Percentiles rank a stretch among this genome's conserved stretches.
phyloP scores from a whole-genome alignment of 2,888 invertebrate genomes.

The Meiosimyza platycephala region DNA sequence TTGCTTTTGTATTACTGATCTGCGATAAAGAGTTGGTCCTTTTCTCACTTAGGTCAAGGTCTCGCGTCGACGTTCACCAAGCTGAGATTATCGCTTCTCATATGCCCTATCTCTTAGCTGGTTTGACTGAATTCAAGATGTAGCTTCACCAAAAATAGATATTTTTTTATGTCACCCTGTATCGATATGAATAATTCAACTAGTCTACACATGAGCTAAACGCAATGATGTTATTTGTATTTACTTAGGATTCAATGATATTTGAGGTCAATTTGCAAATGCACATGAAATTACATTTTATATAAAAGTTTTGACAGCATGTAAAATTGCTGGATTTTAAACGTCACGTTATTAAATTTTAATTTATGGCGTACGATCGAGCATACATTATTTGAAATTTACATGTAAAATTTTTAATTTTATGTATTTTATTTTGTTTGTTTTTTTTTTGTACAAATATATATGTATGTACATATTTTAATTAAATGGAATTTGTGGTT shows the following conservation, averaged over 20 bases:
- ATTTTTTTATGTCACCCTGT: too few species aligned
- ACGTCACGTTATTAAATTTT: slow-evolving; percentile 29
- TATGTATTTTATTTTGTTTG: background rate
- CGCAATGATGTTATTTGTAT: background rate
- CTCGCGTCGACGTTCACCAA: too few species aligned
- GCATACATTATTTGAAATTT: background rate
- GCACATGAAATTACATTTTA: slow-evolving; percentile 23
- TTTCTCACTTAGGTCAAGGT: too few species aligned
- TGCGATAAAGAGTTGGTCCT: too few species aligned
- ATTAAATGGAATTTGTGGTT: background rate
- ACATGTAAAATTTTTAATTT: background rate
- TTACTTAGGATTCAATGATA: slow-evolving; percentile 31
- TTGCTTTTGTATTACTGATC: too few species aligned
- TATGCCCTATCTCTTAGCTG: too few species aligned
- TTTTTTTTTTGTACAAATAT: slow-evolving; percentile 10
- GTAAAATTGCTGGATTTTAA: slow-evolving; percentile 1
- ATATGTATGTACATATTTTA: background rate
- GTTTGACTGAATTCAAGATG: too few species aligned
- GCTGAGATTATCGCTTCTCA: too few species aligned
- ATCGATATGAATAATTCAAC: too few species aligned
- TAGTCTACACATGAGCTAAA: too few species aligned
- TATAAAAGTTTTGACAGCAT: slow-evolving; percentile 22
- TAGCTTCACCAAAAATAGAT: too few species aligned
- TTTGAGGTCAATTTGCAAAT: slow-evolving; percentile 32
- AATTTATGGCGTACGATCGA: slow-evolving; percentile 26